Percentiles rank a stretch among this genome's conserved stretches.
Evolutionary conservation across 2,888 invertebrate genomes (phyloP).

Genomic region (Ormyrus labotus): DNA sequence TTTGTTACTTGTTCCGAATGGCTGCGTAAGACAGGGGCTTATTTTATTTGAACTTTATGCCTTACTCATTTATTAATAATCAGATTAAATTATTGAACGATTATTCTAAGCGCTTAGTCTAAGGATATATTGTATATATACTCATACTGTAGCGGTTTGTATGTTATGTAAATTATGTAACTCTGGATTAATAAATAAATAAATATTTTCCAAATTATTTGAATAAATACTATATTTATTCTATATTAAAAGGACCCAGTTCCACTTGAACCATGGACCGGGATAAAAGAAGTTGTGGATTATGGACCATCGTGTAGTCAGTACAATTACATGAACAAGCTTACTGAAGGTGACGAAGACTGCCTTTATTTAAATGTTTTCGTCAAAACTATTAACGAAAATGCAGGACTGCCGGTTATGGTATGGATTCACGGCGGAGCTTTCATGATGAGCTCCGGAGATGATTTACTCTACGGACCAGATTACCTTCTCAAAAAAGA

Average conservation of each 20-base stretch:
- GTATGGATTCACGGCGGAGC: slow-evolving; percentile 63
- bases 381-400: slow-evolving; percentile 54
- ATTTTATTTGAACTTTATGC: no score
- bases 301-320: slow-evolving; percentile 65
- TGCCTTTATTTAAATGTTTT: slow-evolving; percentile 60
- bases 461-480: slow-evolving; percentile 60
- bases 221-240: no score
- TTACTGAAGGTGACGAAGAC: slow-evolving; percentile 53
- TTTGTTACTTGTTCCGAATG: no score
- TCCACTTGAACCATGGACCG: slow-evolving; percentile 67
- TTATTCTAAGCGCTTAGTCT: no score
- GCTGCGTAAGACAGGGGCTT: no score
- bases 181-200: no score
- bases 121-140: background rate
- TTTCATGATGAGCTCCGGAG: slow-evolving; percentile 55
- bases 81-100: no score
- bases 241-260: slow-evolving; percentile 60
- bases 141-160: background rate
- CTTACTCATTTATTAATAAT: no score
- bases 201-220: no score
- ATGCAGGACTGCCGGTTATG: slow-evolving; percentile 53
- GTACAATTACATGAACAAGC: slow-evolving; percentile 57
- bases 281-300: slow-evolving; percentile 67
- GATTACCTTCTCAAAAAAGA: slow-evolving; percentile 61
- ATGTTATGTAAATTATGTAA: no score